These are phyloP conservation scores for Megaceryle maxima DNA, from an alignment of 2,113 vertebrate genomes.

Conservation along the genomic window DNA sequence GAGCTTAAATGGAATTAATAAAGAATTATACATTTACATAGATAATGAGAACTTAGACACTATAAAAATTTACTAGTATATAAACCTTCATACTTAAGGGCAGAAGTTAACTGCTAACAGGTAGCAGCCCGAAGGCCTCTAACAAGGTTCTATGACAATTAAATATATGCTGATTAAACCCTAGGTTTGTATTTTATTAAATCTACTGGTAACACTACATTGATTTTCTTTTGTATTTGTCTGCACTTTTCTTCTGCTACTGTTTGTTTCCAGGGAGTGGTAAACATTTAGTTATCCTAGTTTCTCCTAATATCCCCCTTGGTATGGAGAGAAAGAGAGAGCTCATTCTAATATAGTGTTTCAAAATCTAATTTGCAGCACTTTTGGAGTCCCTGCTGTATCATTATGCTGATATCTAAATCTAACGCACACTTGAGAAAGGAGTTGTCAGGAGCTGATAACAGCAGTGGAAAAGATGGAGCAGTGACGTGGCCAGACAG, in stretches of 20 bases:
- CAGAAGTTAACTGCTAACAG: slow-evolving; percentile 3
- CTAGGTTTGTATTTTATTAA: background rate
- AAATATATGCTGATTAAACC: slow-evolving; percentile 12
- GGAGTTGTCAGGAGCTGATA: background rate
- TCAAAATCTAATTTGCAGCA: slow-evolving; percentile 24
- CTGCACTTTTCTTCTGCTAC: background rate
- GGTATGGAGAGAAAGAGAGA: background rate
- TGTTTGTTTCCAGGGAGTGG: background rate
- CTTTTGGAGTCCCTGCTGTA: slow-evolving; percentile 8
- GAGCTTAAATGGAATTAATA: slow-evolving; percentile 40
- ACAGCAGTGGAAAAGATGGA: background rate
- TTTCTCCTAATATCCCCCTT: slow-evolving; percentile 9
- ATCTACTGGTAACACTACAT: background rate
- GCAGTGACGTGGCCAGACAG: background rate
- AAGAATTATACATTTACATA: slow-evolving; percentile 28
- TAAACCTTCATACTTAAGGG: background rate
- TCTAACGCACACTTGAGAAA: background rate
- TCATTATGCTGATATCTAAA: background rate
- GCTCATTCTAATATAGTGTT: background rate
- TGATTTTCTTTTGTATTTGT: background rate
- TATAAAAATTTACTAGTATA: background rate
- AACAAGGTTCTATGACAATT: background rate
- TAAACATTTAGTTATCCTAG: background rate
- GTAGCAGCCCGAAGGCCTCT: background rate
- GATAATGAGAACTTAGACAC: background rate